Conservation (phyloP, 2,888 invertebrate genomes). For the Pteria penguin region DNA sequence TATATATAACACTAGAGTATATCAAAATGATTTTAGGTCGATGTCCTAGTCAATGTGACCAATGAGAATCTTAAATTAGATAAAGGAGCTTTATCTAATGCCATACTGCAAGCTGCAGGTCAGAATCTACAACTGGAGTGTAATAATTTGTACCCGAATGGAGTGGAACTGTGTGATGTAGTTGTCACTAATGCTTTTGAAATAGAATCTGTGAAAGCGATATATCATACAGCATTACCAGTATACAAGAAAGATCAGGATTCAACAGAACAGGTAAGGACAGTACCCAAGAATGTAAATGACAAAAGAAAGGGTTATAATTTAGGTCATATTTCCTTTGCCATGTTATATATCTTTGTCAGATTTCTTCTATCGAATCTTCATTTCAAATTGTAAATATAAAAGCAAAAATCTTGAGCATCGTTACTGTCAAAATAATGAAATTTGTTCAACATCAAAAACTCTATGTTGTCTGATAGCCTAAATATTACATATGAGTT, state of each 20-base stretch:
- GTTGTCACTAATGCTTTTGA: slow-evolving; percentile 6
- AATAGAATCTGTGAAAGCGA: neutral
- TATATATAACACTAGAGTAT: neutral
- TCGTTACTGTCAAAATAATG: no score
- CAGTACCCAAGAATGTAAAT: no score
- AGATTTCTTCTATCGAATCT: no score
- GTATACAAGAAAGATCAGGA: neutral
- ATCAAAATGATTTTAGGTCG: neutral
- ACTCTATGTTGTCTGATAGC: no score
- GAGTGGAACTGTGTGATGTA: slow-evolving; percentile 17
- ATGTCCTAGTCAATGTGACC: slow-evolving; percentile 11
- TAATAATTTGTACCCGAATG: slow-evolving; percentile 10
- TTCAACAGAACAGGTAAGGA: slow-evolving; percentile 4
- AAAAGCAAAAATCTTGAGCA: no score
- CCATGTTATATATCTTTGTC: no score
- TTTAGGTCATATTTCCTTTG: no score
- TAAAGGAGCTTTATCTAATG: neutral
- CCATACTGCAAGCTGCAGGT: slow-evolving; percentile 10
- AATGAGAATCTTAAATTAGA: neutral
- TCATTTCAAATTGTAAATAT: no score
- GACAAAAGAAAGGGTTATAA: no score
- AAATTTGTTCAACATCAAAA: no score
- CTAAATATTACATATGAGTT: no score
- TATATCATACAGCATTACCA: slow-evolving; percentile 4
- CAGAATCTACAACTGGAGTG: slow-evolving; percentile 7